Conservation (phyloP, 2,797 vertebrate species). For the Erpetoichthys calabaricus region DNA sequence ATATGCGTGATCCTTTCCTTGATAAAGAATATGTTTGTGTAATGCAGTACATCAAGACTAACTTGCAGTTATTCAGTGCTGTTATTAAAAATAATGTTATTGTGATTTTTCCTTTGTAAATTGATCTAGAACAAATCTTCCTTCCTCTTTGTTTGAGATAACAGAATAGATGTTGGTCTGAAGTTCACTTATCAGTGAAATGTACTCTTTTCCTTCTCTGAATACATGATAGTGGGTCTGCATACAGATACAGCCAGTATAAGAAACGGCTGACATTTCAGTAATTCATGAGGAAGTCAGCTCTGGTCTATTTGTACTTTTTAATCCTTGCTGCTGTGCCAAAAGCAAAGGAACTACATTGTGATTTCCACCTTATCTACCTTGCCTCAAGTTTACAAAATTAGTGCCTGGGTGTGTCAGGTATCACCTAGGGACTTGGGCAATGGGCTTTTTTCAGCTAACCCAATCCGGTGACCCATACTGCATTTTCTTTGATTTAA, state of each 20-base stretch:
- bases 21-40: too few relatives aligned
- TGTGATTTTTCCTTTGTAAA: too few relatives aligned
- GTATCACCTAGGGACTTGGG: slow-evolving; percentile 56
- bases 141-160: too few relatives aligned
- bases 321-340: slow-evolving; percentile 41
- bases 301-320: slow-evolving; percentile 47
- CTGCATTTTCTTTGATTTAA: slow-evolving; percentile 47
- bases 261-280: slow-evolving; percentile 56
- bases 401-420: slow-evolving; percentile 47
- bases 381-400: slow-evolving; percentile 35
- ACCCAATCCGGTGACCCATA: slow-evolving; percentile 42
- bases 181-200: slow-evolving; percentile 28
- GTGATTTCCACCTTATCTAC: slow-evolving; percentile 52
- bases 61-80: too few relatives aligned
- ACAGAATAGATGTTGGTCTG: background rate
- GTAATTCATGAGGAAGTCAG: slow-evolving; percentile 40
- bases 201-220: slow-evolving; percentile 34
- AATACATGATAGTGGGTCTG: slow-evolving; percentile 45
- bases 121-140: too few relatives aligned
- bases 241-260: slow-evolving; percentile 48
- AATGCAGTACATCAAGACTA: too few relatives aligned
- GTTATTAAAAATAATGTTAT: too few relatives aligned
- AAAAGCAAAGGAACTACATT: slow-evolving; percentile 57
- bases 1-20: too few relatives aligned
- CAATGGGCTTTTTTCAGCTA: slow-evolving; percentile 50